Evolutionary conservation across 1,140 invertebrate genomes (phyloP).

Genomic region (Conus ventricosus): DNA sequence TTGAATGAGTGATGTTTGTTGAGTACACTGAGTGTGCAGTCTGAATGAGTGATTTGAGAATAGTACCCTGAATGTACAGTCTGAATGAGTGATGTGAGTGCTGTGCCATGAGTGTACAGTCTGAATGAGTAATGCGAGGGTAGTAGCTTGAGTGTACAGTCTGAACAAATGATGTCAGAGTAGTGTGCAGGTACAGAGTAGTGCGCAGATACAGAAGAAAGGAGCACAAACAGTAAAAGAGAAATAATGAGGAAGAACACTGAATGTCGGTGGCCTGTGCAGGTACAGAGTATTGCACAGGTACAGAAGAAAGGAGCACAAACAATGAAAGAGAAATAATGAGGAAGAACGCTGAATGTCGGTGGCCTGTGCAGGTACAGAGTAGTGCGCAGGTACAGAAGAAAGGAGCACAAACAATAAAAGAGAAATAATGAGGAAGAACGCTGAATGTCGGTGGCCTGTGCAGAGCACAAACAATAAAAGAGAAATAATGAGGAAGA

Average conservation of each 20-base stretch:
- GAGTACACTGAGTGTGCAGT: no score
- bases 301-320: neutral
- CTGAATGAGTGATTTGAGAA: no score
- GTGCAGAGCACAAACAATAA: conserved; percentile 28
- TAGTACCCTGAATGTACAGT: neutral
- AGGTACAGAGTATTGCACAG: conserved; percentile 30
- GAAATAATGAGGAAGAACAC: neutral
- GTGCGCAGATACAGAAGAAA: no score
- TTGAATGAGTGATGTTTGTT: no score
- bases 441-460: neutral
- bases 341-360: neutral
- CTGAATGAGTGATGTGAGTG: neutral
- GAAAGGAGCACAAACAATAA: neutral
- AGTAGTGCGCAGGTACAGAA: no score
- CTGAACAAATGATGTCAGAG: no score
- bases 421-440: no score
- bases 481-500: neutral
- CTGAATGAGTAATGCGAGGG: neutral
- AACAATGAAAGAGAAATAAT: no score
- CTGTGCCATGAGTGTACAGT: neutral
- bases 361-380: no score
- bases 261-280: neutral
- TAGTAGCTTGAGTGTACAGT: neutral
- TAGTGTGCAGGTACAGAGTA: no score
- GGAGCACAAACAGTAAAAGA: no score